These are phyloP conservation scores for Galerucella nymphaeae DNA, from an alignment of 2,888 invertebrate species.

Conservation along the genomic window DNA sequence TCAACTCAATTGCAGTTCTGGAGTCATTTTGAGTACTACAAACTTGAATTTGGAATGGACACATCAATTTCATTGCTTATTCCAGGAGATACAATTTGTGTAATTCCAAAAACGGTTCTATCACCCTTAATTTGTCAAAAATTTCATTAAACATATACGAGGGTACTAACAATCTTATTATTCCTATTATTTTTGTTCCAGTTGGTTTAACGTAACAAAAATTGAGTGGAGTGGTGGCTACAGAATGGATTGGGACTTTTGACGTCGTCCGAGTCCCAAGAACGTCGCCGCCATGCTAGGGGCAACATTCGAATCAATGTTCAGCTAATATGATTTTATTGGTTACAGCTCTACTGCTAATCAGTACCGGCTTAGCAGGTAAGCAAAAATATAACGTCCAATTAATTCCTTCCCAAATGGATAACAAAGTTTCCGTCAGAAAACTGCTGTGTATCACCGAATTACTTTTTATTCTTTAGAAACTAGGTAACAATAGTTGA, in stretches of 20 bases:
- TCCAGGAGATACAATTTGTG: no score
- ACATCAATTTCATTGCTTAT: no score
- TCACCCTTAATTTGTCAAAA: no score
- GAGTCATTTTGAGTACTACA: no score
- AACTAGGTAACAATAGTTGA: no score
- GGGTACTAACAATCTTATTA: background rate
- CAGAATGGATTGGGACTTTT: conserved; percentile 44
- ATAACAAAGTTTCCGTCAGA: no score
- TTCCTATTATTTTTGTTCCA: conserved; percentile 8
- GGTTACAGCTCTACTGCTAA: conserved; percentile 70
- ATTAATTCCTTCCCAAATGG: no score
- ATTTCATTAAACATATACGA: background rate
- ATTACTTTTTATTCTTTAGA: no score
- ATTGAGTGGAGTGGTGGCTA: conserved; percentile 27
- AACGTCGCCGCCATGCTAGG: conserved; percentile 67
- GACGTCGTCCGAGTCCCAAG: conserved; percentile 42
- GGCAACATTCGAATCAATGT: conserved; percentile 61
- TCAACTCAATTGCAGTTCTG: no score
- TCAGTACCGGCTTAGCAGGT: conserved; percentile 71
- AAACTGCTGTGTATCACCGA: no score
- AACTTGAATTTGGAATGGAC: no score
- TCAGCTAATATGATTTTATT: conserved; percentile 70
- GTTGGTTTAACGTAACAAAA: background rate
- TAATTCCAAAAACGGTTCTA: no score
- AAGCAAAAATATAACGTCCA: conserved; percentile 43